Evolutionary conservation across 2,888 invertebrate genomes (phyloP).

Genomic region (Euspilapteryx auroguttella): DNA sequence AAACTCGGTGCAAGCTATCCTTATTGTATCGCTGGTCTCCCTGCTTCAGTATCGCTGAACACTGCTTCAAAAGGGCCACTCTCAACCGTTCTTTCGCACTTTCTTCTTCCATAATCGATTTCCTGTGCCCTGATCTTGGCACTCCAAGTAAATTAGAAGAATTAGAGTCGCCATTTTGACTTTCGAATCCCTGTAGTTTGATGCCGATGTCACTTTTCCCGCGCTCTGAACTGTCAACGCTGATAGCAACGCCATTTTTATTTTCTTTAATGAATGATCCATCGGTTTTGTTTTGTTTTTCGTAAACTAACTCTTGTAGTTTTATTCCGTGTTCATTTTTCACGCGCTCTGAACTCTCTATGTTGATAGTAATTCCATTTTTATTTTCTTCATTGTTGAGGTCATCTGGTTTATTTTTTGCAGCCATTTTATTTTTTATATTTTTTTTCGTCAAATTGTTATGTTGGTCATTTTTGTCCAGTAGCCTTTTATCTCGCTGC

Average conservation of each 20-base stretch:
- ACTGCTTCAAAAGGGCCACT: slow-evolving; percentile 64
- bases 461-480: too few relatives aligned
- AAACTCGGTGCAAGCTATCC: slow-evolving; percentile 66
- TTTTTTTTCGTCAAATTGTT: too few relatives aligned
- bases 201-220: slow-evolving; percentile 6
- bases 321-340: too few relatives aligned
- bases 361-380: too few relatives aligned
- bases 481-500: too few relatives aligned
- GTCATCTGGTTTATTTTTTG: too few relatives aligned
- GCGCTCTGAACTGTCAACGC: slow-evolving; percentile 6
- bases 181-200: slow-evolving; percentile 3
- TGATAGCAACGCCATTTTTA: slow-evolving; percentile 7
- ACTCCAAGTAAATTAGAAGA: slow-evolving; percentile 20
- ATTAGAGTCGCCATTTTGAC: slow-evolving; percentile 1
- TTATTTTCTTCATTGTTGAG: too few relatives aligned
- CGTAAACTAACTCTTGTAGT: too few relatives aligned
- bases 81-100: slow-evolving; percentile 65
- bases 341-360: too few relatives aligned
- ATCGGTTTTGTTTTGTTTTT: too few relatives aligned
- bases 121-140: slow-evolving; percentile 29
- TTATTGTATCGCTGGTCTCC: slow-evolving; percentile 64
- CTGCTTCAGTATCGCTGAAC: slow-evolving; percentile 65
- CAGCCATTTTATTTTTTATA: too few relatives aligned
- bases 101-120: slow-evolving; percentile 73
- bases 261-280: too few relatives aligned